These are phyloP conservation scores for Drosophila anomalata DNA, from an alignment of 2,888 invertebrate species.

Conservation along the genomic window DNA sequence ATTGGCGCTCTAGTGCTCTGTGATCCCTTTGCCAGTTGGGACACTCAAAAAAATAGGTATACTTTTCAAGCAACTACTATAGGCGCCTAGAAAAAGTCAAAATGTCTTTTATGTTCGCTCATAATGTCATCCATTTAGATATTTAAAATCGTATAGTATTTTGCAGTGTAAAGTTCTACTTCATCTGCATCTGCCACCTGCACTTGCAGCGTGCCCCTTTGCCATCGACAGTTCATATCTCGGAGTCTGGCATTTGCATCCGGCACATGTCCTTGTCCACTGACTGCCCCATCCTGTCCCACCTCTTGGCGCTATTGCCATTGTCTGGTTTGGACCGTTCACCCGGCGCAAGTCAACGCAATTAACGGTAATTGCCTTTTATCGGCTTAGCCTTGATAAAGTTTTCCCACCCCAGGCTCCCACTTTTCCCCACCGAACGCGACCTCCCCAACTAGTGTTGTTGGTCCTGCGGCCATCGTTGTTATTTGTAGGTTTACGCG, in stretches of 20 bases:
- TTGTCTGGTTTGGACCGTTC: conserved; percentile 51
- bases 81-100: neutral
- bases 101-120: neutral
- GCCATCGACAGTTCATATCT: conserved; percentile 69
- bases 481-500: conserved; percentile 74
- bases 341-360: conserved; percentile 69
- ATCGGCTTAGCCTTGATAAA: conserved; percentile 79
- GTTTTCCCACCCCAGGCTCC: conserved; percentile 54
- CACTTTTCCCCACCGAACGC: neutral
- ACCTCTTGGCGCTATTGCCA: conserved; percentile 31
- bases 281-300: neutral
- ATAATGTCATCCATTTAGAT: neutral
- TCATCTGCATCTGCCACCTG: conserved; percentile 38
- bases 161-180: conserved; percentile 7
- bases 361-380: conserved; percentile 80
- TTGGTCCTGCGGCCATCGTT: conserved; percentile 40
- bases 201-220: conserved; percentile 29
- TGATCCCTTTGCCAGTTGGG: conserved; percentile 10
- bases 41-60: conserved; percentile 11
- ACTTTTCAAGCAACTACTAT: neutral
- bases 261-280: conserved; percentile 53
- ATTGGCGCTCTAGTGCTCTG: conserved; percentile 25
- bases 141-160: neutral
- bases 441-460: conserved; percentile 25
- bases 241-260: conserved; percentile 65